These are phyloP conservation scores for Cliona cf. orientalis DNA, from an alignment of 37 sponge, comb jelly and placozoan genomes.

Conservation along the genomic window DNA sequence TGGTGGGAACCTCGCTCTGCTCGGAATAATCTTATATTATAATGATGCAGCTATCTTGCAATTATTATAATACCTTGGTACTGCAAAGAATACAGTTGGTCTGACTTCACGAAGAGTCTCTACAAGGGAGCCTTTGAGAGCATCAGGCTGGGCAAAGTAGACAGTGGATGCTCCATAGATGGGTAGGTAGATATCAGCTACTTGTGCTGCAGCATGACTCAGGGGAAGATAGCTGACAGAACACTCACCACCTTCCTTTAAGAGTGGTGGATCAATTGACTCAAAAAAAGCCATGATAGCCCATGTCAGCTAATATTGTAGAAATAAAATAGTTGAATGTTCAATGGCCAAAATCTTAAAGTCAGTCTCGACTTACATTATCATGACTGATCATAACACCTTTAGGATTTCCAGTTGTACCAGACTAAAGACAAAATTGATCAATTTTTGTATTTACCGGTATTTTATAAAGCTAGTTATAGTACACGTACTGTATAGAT, in stretches of 20 bases:
- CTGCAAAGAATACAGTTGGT: constrained; percentile 67
- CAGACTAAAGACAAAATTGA: constrained; percentile 62
- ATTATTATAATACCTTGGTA: constrained; percentile 55
- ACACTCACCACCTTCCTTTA: constrained; percentile 17
- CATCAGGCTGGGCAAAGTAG: constrained; percentile 90
- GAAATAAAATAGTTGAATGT: not conserved
- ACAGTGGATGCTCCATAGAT: constrained; percentile 50
- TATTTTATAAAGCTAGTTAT: not conserved
- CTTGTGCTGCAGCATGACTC: constrained; percentile 73
- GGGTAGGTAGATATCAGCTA: constrained; percentile 67
- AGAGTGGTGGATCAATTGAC: not conserved
- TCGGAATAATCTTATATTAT: too few species aligned
- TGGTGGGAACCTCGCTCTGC: too few species aligned
- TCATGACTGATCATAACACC: constrained; percentile 95
- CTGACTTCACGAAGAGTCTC: constrained; percentile 68
- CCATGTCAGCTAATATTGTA: constrained; percentile 58
- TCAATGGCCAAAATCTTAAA: too few species aligned
- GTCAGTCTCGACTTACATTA: constrained; percentile 91
- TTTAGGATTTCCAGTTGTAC: constrained; percentile 91
- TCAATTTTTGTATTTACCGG: not conserved
- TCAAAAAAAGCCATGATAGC: constrained; percentile 17
- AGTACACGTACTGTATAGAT: constrained; percentile 79
- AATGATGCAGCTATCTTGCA: too few species aligned
- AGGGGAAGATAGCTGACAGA: constrained; percentile 76
- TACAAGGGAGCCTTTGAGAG: constrained; percentile 83